Conservation (phyloP, 1,140 invertebrate genomes). For the Gryon sp. region DNA sequence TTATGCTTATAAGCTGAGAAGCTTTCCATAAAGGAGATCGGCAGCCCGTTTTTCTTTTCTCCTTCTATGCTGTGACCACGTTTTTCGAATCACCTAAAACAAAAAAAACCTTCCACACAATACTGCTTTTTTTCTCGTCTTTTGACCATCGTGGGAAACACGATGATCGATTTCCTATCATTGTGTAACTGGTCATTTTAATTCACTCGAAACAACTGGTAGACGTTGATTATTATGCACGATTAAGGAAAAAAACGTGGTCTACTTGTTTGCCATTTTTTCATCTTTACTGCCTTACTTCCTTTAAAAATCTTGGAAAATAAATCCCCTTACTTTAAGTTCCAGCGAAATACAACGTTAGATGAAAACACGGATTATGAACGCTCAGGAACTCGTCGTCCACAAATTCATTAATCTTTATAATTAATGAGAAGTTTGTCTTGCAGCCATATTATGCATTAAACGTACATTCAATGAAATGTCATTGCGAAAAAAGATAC, state of each 20-base stretch:
- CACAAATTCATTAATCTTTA: slow-evolving; percentile 58
- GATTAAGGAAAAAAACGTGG: slow-evolving; percentile 61
- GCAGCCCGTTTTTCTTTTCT: slow-evolving; percentile 37
- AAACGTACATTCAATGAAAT: slow-evolving; percentile 49
- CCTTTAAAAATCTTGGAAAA: slow-evolving; percentile 23
- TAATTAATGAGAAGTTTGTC: slow-evolving; percentile 53
- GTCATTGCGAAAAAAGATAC: background rate
- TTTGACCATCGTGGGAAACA: slow-evolving; percentile 21
- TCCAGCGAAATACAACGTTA: slow-evolving; percentile 15
- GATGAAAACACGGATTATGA: slow-evolving; percentile 45
- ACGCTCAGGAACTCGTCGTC: slow-evolving; percentile 44
- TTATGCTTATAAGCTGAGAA: slow-evolving; percentile 48
- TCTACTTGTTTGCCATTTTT: too few species aligned
- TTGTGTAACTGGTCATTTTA: slow-evolving; percentile 24
- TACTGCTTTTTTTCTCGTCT: slow-evolving; percentile 24
- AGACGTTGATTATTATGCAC: slow-evolving; percentile 63
- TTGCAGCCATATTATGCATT: slow-evolving; percentile 43
- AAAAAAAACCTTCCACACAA: slow-evolving; percentile 12
- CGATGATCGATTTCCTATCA: slow-evolving; percentile 36
- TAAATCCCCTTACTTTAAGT: background rate
- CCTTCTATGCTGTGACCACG: slow-evolving; percentile 5
- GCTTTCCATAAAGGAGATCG: slow-evolving; percentile 59
- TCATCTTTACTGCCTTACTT: background rate
- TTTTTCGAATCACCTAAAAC: slow-evolving; percentile 39
- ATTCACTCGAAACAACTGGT: slow-evolving; percentile 46